These are phyloP conservation scores for Panurus biarmicus DNA, from an alignment of 2,113 vertebrate genomes.

Conservation along the genomic window DNA sequence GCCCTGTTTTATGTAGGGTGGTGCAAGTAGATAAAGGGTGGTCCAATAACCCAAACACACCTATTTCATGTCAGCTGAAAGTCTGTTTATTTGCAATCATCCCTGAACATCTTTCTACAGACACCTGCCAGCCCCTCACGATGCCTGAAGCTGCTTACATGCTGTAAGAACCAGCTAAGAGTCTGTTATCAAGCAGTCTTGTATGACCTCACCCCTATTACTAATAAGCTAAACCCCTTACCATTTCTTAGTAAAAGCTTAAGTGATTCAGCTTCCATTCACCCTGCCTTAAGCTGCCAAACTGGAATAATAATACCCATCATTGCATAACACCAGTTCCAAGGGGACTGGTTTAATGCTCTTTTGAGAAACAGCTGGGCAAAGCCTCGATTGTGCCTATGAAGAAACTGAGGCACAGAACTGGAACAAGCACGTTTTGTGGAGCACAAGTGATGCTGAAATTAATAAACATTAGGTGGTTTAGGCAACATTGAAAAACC, in stretches of 20 bases:
- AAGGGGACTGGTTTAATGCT: not conserved
- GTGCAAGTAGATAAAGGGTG: not conserved
- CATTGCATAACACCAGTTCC: slow-evolving; percentile 30
- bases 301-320: slow-evolving; percentile 28
- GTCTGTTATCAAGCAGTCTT: not conserved
- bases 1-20: not conserved
- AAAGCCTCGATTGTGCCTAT: not conserved
- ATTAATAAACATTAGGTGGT: not conserved
- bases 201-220: not conserved
- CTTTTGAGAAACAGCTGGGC: not conserved
- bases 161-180: not conserved
- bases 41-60: not conserved
- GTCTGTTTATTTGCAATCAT: not conserved
- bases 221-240: slow-evolving; percentile 43
- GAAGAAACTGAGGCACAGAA: not conserved
- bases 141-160: not conserved
- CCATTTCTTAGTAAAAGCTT: slow-evolving; percentile 37
- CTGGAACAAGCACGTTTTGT: not conserved
- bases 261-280: slow-evolving; percentile 20
- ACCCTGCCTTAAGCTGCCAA: slow-evolving; percentile 24
- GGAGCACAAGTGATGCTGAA: not conserved
- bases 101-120: not conserved
- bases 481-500: not conserved
- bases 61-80: not conserved
- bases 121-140: not conserved